Percentiles rank a stretch among this genome's conserved stretches.
phyloP scores from a whole-genome alignment of 2,797 vertebrate species.

The Euthynnus affinis region DNA sequence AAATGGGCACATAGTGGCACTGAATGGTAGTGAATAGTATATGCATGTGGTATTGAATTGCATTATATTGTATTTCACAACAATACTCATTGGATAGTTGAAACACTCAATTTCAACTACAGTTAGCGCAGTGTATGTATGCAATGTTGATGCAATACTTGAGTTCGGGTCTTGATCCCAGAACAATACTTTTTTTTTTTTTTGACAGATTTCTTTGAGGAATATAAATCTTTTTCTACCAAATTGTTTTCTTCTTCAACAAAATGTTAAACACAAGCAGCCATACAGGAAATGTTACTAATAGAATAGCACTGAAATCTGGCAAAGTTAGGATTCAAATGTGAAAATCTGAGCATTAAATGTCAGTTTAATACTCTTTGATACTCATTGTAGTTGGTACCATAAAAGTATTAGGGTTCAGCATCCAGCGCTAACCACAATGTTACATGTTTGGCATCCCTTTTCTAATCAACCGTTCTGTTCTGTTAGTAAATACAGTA shows the following conservation, averaged over 20 bases:
- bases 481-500: constrained; percentile 13
- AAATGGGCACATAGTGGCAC: background rate
- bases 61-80: background rate
- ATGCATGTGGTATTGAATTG: background rate
- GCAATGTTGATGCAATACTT: too few species aligned
- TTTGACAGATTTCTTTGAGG: too few species aligned
- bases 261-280: constrained; percentile 5
- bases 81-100: background rate
- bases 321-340: background rate
- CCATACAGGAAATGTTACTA: background rate
- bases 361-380: background rate
- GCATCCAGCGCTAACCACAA: background rate
- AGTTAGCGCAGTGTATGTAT: background rate
- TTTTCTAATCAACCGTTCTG: background rate
- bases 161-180: too few species aligned
- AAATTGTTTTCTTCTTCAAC: background rate
- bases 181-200: too few species aligned
- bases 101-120: too few species aligned
- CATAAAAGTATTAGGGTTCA: background rate
- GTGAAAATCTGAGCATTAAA: background rate
- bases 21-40: background rate
- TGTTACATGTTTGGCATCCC: constrained; percentile 9
- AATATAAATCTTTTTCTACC: too few species aligned
- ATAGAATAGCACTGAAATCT: background rate
- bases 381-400: background rate